A percentile compares a stretch with the other conserved stretches of the same genome.
Conservation (phyloP, 2,113 vertebrate species). For the Sturnus vulgaris region DNA sequence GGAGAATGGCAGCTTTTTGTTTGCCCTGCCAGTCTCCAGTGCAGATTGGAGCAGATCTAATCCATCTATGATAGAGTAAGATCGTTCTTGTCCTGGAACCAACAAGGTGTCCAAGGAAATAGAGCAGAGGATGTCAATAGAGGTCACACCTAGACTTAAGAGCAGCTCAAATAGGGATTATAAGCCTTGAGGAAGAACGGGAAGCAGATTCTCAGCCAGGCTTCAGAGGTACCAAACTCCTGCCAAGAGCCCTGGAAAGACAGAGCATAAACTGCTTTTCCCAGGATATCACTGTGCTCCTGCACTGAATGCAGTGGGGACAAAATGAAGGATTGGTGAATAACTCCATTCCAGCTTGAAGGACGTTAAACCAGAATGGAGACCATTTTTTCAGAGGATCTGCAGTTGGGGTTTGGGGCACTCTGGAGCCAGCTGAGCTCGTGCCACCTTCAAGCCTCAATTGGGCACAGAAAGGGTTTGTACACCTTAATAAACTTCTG, state of each 20-base stretch:
- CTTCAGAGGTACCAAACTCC: not conserved
- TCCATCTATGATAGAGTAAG: accelerated
- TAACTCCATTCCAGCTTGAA: not conserved
- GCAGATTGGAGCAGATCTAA: not conserved
- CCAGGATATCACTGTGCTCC: accelerated
- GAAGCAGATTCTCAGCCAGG: not conserved
- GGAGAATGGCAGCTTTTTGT: not conserved
- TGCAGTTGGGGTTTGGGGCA: not conserved
- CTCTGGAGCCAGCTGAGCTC: not conserved
- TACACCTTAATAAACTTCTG: not conserved
- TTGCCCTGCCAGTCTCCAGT: not conserved
- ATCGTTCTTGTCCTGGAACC: not conserved
- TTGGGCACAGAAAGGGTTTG: not conserved
- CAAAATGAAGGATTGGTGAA: not conserved
- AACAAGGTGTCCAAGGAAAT: not conserved
- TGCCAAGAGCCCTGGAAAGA: not conserved
- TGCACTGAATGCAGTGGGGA: not conserved
- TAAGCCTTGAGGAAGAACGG: not conserved
- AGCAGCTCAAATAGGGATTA: not conserved
- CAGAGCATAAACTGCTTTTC: not conserved
- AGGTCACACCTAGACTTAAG: not conserved
- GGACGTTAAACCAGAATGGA: not conserved
- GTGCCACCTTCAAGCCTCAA: accelerated
- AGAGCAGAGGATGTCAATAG: not conserved
- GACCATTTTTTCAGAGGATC: not conserved